These are phyloP conservation scores for Scolopax rusticola DNA, from an alignment of 2,797 vertebrate species.

Conservation along the genomic window DNA sequence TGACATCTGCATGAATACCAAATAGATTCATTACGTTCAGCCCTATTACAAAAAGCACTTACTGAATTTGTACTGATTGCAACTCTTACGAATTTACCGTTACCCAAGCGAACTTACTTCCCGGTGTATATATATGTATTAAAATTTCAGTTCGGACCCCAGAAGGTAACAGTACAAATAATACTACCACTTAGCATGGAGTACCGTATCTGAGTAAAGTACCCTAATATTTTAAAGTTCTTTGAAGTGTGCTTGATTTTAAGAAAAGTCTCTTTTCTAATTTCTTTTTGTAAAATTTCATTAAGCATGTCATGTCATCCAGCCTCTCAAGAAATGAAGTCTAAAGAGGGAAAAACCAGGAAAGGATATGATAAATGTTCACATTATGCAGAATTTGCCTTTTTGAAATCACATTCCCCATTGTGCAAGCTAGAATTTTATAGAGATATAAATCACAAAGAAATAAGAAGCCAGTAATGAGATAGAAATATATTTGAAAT, in stretches of 20 bases:
- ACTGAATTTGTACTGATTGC: conserved; percentile 78
- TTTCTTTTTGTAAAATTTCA: background rate
- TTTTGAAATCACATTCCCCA: conserved; percentile 76
- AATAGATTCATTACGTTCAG: conserved; percentile 70
- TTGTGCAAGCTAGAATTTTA: conserved; percentile 75
- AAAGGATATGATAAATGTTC: conserved; percentile 70
- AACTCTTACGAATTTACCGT: conserved; percentile 75
- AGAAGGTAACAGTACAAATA: conserved; percentile 44
- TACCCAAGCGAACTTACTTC: conserved; percentile 41
- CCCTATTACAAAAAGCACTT: conserved; percentile 75
- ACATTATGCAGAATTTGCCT: conserved; percentile 79
- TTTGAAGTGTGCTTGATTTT: conserved; percentile 35
- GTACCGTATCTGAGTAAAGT: background rate
- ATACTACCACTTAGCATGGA: conserved; percentile 18
- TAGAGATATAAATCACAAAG: conserved; percentile 81
- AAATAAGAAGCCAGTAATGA: conserved; percentile 82
- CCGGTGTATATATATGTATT: conserved; percentile 48
- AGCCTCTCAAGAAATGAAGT: conserved; percentile 45
- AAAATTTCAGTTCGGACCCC: conserved; percentile 61
- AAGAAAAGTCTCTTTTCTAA: background rate
- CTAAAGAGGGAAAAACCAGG: conserved; percentile 15
- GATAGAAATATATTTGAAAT: conserved; percentile 82
- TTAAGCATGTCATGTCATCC: conserved; percentile 8
- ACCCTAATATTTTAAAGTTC: conserved; percentile 15
- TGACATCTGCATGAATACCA: conserved; percentile 78